These are phyloP conservation scores for Netelia virgata DNA, from an alignment of 2,888 invertebrate species.

Conservation along the genomic window DNA sequence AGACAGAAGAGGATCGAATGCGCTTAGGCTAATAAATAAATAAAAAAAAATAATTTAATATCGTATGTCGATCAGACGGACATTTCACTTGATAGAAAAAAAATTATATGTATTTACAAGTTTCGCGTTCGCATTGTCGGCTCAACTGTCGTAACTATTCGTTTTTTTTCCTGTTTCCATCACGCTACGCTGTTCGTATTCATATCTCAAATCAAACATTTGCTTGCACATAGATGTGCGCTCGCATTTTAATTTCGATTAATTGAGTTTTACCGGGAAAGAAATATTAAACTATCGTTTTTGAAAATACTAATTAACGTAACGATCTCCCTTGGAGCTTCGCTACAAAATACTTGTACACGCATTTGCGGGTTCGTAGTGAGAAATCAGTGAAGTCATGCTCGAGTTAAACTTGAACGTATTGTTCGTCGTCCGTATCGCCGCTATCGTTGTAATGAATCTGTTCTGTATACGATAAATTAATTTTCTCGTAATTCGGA, in stretches of 20 bases:
- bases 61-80: slow-evolving; percentile 49
- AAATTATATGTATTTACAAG: slow-evolving; percentile 57
- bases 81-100: slow-evolving; percentile 33
- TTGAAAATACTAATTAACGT: too few species aligned
- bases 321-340: not conserved
- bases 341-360: not conserved
- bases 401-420: slow-evolving; percentile 79
- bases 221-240: not conserved
- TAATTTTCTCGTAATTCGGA: slow-evolving; percentile 76
- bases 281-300: too few species aligned
- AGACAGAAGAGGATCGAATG: slow-evolving; percentile 57
- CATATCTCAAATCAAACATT: not conserved
- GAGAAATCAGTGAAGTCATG: not conserved
- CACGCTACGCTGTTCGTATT: slow-evolving; percentile 2
- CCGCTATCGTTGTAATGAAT: slow-evolving; percentile 71
- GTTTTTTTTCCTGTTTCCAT: not conserved
- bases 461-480: slow-evolving; percentile 57
- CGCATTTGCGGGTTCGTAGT: not conserved
- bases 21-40: slow-evolving; percentile 64
- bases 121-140: slow-evolving; percentile 26
- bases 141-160: slow-evolving; percentile 5
- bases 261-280: not conserved
- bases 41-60: slow-evolving; percentile 70
- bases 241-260: not conserved
- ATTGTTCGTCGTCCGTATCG: slow-evolving; percentile 82